Base-by-base conservation (phyloP, 2,888 invertebrate genomes). In the Syritta pipiens region DNA sequence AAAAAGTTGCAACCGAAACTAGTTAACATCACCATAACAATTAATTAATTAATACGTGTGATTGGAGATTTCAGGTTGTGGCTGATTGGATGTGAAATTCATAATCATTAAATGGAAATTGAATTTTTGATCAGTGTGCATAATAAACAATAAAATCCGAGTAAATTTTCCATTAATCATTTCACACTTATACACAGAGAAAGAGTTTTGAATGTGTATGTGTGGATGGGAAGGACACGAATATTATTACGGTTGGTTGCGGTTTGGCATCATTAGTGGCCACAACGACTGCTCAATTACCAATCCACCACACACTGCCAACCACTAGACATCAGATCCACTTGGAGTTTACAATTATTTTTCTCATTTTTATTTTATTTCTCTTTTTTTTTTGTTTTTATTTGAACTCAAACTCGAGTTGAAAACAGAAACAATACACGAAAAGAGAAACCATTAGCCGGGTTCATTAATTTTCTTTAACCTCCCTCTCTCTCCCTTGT, bases 51-150 rank as follows among this genome's bases (percentile, higher is more conserved):
- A 74, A 74, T 68, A 28, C 9, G 14, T 40, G 17, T 74, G 62
- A 68, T 62, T 62, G 67, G 62, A 57, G 60, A 67, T 74, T 62
- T 44, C 49, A 79, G 65, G 67, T 79, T 72, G 77, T 72, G 72
- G 72, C 49, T 59, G 67, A 72, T 74, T 74, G 67, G 24, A 74
- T 74, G 24, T 48, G 55, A 79, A 67, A 79, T 68, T 74, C 35
- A 62, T 68, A 57, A 79, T 67, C 55, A 44, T 79, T 79, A 79
- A 79, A 79, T 55, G 74, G 57, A 79, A 67, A 79, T 74, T 79
- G 67, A 67, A 79, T 79, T 68, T 79, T 79, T 74, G 12, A 79
- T 51, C 35, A 71, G 30, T 20, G n/a, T 19, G 40, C n/a, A n/a
- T n/a, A 28, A 37, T 24, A 30, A 51, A 37, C 67, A 59, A 74